A percentile compares a stretch with the other conserved stretches of the same genome.
Conservation (phyloP, 2,888 invertebrate genomes). For the Blastobasis adustella region DNA sequence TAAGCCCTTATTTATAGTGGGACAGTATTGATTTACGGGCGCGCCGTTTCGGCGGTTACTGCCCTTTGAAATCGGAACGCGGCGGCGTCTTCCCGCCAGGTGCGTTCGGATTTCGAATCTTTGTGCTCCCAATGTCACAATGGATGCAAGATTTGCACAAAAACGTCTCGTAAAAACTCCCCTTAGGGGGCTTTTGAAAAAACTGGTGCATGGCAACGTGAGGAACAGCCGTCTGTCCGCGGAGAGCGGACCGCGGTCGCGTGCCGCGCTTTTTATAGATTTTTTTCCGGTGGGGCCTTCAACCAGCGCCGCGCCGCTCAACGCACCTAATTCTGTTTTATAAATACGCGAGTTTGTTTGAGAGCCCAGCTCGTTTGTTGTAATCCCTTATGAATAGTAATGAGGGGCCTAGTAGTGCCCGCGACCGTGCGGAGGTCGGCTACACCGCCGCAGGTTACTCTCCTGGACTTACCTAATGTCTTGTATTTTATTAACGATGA, state of each 20-base stretch:
- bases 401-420: background rate
- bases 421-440: background rate
- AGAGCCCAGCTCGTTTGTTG: slow-evolving; percentile 10
- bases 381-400: slow-evolving; percentile 10
- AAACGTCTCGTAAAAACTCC: slow-evolving; percentile 49
- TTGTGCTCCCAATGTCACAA: slow-evolving; percentile 55
- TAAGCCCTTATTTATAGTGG: slow-evolving; percentile 55
- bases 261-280: slow-evolving; percentile 49
- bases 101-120: slow-evolving; percentile 46
- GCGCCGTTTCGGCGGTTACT: slow-evolving; percentile 33
- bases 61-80: slow-evolving; percentile 22
- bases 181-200: slow-evolving; percentile 35
- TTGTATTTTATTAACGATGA: too few relatives aligned
- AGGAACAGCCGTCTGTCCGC: slow-evolving; percentile 21
- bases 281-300: slow-evolving; percentile 30
- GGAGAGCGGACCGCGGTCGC: slow-evolving; percentile 45
- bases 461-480: too few relatives aligned
- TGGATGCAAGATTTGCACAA: slow-evolving; percentile 68
- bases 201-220: slow-evolving; percentile 40
- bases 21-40: slow-evolving; percentile 50
- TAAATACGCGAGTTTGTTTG: slow-evolving; percentile 13
- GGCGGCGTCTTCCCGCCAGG: slow-evolving; percentile 57
- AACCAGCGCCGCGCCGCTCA: slow-evolving; percentile 25
- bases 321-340: slow-evolving; percentile 14
- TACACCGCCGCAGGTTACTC: background rate